Percentiles rank a stretch among this genome's conserved stretches.
Evolutionary conservation across 2,888 invertebrate species (phyloP).

Genomic region (Oxystoma pomonae): DNA sequence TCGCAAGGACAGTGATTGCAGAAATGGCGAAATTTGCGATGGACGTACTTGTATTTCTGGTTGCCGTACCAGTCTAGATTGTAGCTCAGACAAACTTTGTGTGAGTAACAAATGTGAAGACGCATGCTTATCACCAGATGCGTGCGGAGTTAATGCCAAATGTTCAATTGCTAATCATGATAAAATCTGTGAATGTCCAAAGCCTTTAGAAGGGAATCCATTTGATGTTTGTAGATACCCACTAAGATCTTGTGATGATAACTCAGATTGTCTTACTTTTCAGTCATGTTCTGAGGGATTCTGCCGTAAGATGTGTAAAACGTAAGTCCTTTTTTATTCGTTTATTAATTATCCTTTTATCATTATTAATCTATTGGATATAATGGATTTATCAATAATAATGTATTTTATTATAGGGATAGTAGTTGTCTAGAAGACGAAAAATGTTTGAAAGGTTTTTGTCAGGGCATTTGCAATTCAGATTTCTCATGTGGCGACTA

Average conservation of each 20-base stretch:
- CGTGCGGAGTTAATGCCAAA: constrained; percentile 79
- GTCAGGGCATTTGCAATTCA: constrained; percentile 81
- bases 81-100: constrained; percentile 69
- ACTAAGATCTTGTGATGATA: constrained; percentile 58
- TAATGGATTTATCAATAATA: background rate
- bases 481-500: constrained; percentile 75
- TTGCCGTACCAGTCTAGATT: constrained; percentile 76
- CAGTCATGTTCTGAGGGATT: constrained; percentile 74
- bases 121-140: constrained; percentile 70
- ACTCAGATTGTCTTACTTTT: constrained; percentile 63
- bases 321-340: constrained; percentile 48
- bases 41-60: constrained; percentile 74
- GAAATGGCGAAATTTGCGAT: constrained; percentile 82
- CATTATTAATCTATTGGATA: background rate
- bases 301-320: constrained; percentile 74
- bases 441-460: constrained; percentile 77
- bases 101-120: constrained; percentile 73
- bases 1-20: constrained; percentile 79
- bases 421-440: constrained; percentile 79
- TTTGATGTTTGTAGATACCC: constrained; percentile 68
- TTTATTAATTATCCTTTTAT: background rate
- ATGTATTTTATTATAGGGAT: constrained; percentile 53
- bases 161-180: constrained; percentile 68
- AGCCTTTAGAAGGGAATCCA: constrained; percentile 70
- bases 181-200: constrained; percentile 70